Percentiles rank a stretch among this genome's conserved stretches.
These are phyloP conservation scores for Drosophila sucinea DNA, from an alignment of 1,140 invertebrate genomes.

Conservation along the genomic window DNA sequence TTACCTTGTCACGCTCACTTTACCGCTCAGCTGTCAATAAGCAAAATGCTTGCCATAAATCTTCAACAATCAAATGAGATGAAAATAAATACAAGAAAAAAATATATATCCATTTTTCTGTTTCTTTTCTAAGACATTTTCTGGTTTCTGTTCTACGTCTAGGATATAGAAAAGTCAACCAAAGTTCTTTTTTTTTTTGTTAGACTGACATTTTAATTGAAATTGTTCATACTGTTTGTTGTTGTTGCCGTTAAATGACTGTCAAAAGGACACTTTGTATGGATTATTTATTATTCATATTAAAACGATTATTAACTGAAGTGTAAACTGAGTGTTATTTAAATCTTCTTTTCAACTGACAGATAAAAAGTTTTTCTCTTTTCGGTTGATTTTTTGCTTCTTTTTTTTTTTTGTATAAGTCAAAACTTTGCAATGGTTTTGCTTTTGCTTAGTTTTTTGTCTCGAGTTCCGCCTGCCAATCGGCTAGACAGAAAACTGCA, in stretches of 20 bases:
- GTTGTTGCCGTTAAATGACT: neutral
- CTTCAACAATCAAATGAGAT: conserved; percentile 25
- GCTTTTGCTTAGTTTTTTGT: conserved; percentile 29
- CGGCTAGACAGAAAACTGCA: conserved; percentile 56
- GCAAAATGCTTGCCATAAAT: conserved; percentile 72
- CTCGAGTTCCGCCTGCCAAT: conserved; percentile 21
- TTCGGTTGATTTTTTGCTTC: neutral
- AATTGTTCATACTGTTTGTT: conserved; percentile 32
- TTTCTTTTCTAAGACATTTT: no score
- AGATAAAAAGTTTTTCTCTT: conserved; percentile 20
- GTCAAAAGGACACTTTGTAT: neutral
- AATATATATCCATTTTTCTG: no score
- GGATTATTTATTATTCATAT: conserved; percentile 7
- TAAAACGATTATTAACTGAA: conserved; percentile 1
- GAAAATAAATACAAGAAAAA: neutral
- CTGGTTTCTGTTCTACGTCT: no score
- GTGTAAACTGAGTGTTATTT: conserved; percentile 8
- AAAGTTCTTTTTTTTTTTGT: neutral
- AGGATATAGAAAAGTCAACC: no score
- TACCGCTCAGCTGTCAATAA: conserved; percentile 67
- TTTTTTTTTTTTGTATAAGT: conserved; percentile 52
- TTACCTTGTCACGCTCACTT: conserved; percentile 58
- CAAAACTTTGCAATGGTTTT: conserved; percentile 63
- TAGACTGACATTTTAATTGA: conserved; percentile 64
- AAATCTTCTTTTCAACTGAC: neutral